phyloP scores from a whole-genome alignment of 1,140 invertebrate species.

The Lamellibrachia luymesi region DNA sequence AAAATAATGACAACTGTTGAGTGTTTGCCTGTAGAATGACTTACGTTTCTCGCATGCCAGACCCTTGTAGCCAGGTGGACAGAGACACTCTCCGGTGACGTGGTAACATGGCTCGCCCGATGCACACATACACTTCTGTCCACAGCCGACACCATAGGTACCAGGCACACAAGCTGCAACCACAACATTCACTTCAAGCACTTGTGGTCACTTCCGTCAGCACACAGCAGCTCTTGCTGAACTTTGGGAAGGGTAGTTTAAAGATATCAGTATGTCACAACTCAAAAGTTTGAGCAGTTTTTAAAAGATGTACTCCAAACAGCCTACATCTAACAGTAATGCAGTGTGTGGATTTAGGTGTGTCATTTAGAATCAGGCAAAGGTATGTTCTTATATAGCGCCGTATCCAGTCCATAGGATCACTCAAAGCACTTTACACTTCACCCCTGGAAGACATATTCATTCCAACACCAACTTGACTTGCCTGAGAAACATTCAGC shows the following conservation, averaged over 20 bases:
- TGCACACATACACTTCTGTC: slow-evolving; percentile 66
- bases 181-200: slow-evolving; percentile 12
- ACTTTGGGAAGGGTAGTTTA: neutral
- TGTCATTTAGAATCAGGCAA: neutral
- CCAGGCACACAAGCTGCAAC: slow-evolving; percentile 66
- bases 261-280: neutral
- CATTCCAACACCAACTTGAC: no score
- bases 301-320: neutral
- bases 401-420: neutral
- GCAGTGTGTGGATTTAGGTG: neutral
- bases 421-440: neutral
- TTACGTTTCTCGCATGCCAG: slow-evolving; percentile 69
- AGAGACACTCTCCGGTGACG: slow-evolving; percentile 74
- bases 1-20: neutral
- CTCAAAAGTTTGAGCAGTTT: neutral
- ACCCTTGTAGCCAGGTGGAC: slow-evolving; percentile 79
- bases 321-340: neutral
- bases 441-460: no score
- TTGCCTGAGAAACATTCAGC: no score
- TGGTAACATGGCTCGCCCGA: slow-evolving; percentile 21
- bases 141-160: slow-evolving; percentile 77
- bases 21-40: neutral
- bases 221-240: neutral
- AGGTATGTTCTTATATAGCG: neutral
- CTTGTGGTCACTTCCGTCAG: no score